These are phyloP conservation scores for Stenodema calcarata DNA, from an alignment of 2,888 invertebrate species.

Conservation along the genomic window DNA sequence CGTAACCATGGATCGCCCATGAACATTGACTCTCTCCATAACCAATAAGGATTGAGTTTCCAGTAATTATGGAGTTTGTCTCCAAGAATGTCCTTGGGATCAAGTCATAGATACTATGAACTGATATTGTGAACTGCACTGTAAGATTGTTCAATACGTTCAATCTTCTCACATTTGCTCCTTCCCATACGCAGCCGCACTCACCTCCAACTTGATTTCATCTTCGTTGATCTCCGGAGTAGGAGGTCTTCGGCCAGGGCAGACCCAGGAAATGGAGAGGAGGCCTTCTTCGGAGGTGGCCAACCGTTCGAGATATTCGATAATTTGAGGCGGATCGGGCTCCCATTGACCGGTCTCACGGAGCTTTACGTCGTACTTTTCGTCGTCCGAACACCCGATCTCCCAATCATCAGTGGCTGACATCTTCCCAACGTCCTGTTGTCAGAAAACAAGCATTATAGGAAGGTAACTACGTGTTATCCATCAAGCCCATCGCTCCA, in stretches of 20 bases:
- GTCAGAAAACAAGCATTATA: no score
- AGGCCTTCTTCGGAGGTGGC: conserved; percentile 56
- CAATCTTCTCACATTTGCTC: no score
- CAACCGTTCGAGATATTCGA: conserved; percentile 60
- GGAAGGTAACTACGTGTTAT: no score
- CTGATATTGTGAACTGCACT: no score
- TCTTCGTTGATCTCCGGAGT: conserved; percentile 60
- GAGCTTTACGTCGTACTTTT: conserved; percentile 56
- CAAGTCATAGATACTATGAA: no score
- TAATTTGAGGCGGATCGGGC: conserved; percentile 60
- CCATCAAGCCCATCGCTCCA: no score
- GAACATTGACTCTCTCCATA: no score
- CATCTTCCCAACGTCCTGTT: not conserved
- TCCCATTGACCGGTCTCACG: conserved; percentile 58
- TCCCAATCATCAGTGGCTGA: conserved; percentile 49
- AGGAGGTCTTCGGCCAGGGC: conserved; percentile 61
- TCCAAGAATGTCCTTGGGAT: no score
- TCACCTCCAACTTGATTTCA: conserved; percentile 58
- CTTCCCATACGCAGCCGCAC: not conserved
- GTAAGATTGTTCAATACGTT: no score
- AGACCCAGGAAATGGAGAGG: conserved; percentile 62
- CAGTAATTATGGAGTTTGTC: no score
- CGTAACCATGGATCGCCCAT: no score
- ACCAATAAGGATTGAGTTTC: no score
- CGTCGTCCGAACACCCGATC: conserved; percentile 55